A percentile compares a stretch with the other conserved stretches of the same genome.
These are phyloP conservation scores for Paralichthys olivaceus DNA, from an alignment of 2,113 vertebrate genomes.

Conservation along the genomic window DNA sequence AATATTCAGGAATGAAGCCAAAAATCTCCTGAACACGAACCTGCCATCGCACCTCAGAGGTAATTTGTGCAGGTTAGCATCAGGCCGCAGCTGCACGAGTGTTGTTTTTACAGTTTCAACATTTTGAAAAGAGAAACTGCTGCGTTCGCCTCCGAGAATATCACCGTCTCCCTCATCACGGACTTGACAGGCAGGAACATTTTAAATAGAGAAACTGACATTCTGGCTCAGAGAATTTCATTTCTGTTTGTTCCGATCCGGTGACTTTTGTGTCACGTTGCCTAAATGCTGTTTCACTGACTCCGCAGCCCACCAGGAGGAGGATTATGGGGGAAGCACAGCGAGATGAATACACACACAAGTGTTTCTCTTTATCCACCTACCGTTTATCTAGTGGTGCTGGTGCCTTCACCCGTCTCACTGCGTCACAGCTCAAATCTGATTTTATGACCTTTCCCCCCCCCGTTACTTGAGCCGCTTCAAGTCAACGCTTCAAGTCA, in stretches of 20 bases:
- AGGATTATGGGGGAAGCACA: constrained; percentile 21
- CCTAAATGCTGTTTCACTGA: background rate
- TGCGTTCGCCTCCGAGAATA: constrained; percentile 1
- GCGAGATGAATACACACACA: constrained; percentile 15
- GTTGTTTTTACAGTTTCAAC: too few species aligned
- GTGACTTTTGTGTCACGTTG: constrained; percentile 22
- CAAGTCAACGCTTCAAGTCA: too few species aligned
- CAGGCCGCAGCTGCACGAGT: too few species aligned
- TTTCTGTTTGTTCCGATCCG: constrained; percentile 34
- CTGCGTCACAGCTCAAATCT: background rate
- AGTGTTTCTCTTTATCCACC: constrained; percentile 25
- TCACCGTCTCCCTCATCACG: background rate
- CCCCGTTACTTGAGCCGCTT: too few species aligned
- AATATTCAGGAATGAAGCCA: too few species aligned
- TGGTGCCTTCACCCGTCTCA: background rate
- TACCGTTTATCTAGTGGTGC: constrained; percentile 15
- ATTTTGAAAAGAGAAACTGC: too few species aligned
- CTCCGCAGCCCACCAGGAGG: constrained; percentile 23
- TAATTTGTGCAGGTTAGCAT: too few species aligned
- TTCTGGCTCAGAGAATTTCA: constrained; percentile 7
- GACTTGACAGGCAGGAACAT: background rate
- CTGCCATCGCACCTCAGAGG: too few species aligned
- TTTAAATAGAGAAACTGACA: constrained; percentile 24
- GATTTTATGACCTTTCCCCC: background rate
- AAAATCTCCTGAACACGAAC: too few species aligned